phyloP scores from a whole-genome alignment of 2,113 vertebrate genomes.

The Mastomys natalensis region DNA sequence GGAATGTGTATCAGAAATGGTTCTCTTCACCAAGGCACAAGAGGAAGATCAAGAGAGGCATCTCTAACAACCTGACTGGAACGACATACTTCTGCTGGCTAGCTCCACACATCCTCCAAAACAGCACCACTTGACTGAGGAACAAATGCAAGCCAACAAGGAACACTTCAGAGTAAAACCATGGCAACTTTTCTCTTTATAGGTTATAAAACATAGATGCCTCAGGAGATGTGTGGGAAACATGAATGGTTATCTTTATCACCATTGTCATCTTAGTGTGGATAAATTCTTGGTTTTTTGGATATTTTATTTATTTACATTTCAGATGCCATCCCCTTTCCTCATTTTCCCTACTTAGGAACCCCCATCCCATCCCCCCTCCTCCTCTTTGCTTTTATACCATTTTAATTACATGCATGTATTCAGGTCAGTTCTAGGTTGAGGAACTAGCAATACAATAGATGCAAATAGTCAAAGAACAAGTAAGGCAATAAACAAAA shows the following conservation, averaged over 20 bases:
- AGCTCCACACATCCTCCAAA: not conserved
- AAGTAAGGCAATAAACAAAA: too few relatives aligned
- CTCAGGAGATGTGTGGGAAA: not conserved
- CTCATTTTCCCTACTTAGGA: too few relatives aligned
- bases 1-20: not conserved
- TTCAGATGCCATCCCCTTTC: too few relatives aligned
- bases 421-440: too few relatives aligned
- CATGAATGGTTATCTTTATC: not conserved
- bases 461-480: too few relatives aligned
- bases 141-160: not conserved
- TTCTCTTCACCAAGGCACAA: not conserved
- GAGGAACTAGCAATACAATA: too few relatives aligned
- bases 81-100: not conserved
- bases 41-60: not conserved
- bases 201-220: not conserved
- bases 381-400: too few relatives aligned
- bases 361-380: too few relatives aligned
- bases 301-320: too few relatives aligned
- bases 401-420: too few relatives aligned
- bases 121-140: not conserved
- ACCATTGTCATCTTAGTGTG: not conserved
- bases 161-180: not conserved
- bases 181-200: not conserved
- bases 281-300: not conserved
- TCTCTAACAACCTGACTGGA: too few relatives aligned